phyloP scores from a whole-genome alignment of 1,140 invertebrate species.

The Scaptodrosophila lebanonensis region DNA sequence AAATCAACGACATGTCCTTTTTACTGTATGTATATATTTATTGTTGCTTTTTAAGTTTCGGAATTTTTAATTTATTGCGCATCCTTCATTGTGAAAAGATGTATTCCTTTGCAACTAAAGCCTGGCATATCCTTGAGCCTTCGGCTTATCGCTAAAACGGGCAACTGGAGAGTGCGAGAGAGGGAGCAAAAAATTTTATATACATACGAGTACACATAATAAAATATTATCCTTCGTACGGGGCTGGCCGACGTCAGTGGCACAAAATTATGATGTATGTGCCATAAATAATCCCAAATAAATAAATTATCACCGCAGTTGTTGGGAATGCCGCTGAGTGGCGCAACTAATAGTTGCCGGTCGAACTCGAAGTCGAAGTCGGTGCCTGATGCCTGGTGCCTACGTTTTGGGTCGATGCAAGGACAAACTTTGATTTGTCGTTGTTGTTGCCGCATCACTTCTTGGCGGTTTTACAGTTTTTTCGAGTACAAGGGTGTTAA shows the following conservation, averaged over 20 bases:
- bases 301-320: constrained; percentile 66
- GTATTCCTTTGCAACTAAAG: constrained; percentile 50
- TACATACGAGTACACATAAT: constrained; percentile 15
- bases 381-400: constrained; percentile 13
- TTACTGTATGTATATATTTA: constrained; percentile 54
- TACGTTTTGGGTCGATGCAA: constrained; percentile 1
- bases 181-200: constrained; percentile 17
- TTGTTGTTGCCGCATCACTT: constrained; percentile 8
- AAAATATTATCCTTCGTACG: constrained; percentile 30
- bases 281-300: constrained; percentile 76
- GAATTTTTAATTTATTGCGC: constrained; percentile 73
- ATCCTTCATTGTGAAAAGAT: constrained; percentile 70
- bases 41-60: constrained; percentile 72
- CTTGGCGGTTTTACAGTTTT: constrained; percentile 69
- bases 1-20: constrained; percentile 70
- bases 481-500: constrained; percentile 74
- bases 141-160: constrained; percentile 39
- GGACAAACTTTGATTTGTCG: constrained; percentile 65
- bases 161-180: neutral
- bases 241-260: constrained; percentile 28
- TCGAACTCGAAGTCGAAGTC: constrained; percentile 26
- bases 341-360: constrained; percentile 63
- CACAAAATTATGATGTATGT: constrained; percentile 73
- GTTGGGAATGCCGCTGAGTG: constrained; percentile 37
- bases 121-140: constrained; percentile 18